phyloP scores from a whole-genome alignment of 2,113 vertebrate genomes.

The Chaetorhynchus papuensis region DNA sequence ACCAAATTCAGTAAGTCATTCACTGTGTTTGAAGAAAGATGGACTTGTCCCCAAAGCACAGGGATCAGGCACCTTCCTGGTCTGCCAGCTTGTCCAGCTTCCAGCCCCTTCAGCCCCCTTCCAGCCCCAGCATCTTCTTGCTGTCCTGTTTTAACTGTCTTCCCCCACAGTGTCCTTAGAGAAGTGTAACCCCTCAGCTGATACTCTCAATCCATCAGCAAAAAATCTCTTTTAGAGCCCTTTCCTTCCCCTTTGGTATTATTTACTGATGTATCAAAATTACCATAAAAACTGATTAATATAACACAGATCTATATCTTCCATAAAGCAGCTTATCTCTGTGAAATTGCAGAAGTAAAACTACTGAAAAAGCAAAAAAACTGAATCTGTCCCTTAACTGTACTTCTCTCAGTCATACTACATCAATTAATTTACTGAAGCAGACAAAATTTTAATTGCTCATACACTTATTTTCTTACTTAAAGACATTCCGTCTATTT shows the following conservation, averaged over 20 bases:
- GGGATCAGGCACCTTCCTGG: neutral
- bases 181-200: neutral
- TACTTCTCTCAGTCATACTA: neutral
- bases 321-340: neutral
- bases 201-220: neutral
- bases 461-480: neutral
- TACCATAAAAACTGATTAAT: neutral
- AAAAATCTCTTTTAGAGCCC: neutral
- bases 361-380: neutral
- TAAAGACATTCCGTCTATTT: neutral
- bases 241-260: neutral
- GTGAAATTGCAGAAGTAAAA: neutral
- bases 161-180: neutral
- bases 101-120: neutral
- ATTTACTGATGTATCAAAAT: neutral
- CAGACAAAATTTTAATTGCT: neutral
- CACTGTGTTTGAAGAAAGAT: neutral
- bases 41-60: neutral
- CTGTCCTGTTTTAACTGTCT: neutral
- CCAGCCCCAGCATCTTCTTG: neutral
- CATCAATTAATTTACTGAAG: neutral
- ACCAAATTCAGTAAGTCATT: neutral
- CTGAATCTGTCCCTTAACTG: neutral
- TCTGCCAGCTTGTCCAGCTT: neutral
- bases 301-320: neutral